These are phyloP conservation scores for Gasterosteus nipponicus DNA, from an alignment of 2,113 vertebrate species.

Conservation along the genomic window DNA sequence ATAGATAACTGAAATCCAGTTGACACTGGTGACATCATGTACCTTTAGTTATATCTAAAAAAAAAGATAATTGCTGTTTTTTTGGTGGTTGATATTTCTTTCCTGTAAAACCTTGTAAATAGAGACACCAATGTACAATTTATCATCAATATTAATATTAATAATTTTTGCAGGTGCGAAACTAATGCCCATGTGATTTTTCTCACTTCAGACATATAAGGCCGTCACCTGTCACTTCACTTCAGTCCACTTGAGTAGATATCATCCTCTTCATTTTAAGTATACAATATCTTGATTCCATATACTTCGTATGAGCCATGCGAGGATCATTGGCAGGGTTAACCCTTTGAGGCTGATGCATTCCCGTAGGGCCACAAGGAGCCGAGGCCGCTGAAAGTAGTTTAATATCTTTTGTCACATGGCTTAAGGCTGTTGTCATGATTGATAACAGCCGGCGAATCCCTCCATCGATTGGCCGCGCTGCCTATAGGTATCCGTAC, in stretches of 20 bases:
- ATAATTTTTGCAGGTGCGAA: neutral
- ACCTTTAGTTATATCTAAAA: neutral
- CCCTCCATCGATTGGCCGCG: constrained; percentile 62
- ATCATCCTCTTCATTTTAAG: neutral
- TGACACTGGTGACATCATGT: neutral
- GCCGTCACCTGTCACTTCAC: neutral
- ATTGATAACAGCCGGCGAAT: constrained; percentile 73
- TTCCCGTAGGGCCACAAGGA: constrained; percentile 49
- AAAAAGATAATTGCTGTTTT: neutral
- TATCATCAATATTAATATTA: neutral
- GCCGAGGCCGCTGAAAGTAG: constrained; percentile 50
- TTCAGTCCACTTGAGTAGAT: neutral
- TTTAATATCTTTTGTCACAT: constrained; percentile 71
- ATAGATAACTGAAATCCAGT: neutral
- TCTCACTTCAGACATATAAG: neutral
- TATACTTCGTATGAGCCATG: constrained; percentile 33
- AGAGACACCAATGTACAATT: neutral
- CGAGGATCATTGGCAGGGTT: constrained; percentile 51
- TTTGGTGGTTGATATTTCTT: neutral
- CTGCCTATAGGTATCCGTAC: constrained; percentile 50
- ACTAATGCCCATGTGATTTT: neutral
- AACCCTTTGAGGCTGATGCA: constrained; percentile 56
- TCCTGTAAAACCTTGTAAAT: neutral
- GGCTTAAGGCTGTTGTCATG: constrained; percentile 71
- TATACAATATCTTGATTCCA: constrained; percentile 31